Percentiles rank a stretch among this genome's conserved stretches.
phyloP scores from a whole-genome alignment of 2,797 vertebrate species.

The Mareca strepera region DNA sequence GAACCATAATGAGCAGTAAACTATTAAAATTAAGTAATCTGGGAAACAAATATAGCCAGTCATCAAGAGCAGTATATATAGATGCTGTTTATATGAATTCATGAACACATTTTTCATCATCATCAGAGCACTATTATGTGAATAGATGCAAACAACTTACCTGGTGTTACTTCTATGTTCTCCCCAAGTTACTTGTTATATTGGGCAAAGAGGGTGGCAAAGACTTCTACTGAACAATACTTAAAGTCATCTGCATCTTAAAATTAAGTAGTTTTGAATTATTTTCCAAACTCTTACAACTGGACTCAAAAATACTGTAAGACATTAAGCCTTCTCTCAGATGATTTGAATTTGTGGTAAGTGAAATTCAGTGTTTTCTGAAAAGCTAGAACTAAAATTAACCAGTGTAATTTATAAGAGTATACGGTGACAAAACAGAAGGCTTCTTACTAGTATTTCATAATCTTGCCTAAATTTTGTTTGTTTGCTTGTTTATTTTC shows the following conservation, averaged over 20 bases:
- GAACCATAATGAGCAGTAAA: conserved; percentile 5
- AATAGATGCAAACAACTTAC: background rate
- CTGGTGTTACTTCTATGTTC: background rate
- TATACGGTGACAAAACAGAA: background rate
- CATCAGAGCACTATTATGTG: background rate
- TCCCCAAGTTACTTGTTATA: background rate
- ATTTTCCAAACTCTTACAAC: background rate
- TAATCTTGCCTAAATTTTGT: background rate
- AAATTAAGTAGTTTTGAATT: background rate
- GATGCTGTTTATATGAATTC: background rate
- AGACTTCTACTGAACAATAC: background rate
- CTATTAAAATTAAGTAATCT: background rate
- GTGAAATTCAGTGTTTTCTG: background rate
- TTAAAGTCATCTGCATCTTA: background rate
- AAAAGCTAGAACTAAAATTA: background rate
- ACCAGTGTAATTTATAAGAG: background rate
- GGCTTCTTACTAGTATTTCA: background rate
- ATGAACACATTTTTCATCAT: conserved; percentile 1
- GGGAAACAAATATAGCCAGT: background rate
- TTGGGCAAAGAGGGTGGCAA: background rate
- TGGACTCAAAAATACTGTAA: background rate
- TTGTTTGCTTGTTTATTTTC: background rate
- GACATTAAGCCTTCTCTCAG: background rate
- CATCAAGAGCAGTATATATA: background rate
- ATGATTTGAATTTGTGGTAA: background rate